Percentiles rank a stretch among this genome's conserved stretches.
phyloP scores from a whole-genome alignment of 2,888 invertebrate species.

The Parnassius smintheus region DNA sequence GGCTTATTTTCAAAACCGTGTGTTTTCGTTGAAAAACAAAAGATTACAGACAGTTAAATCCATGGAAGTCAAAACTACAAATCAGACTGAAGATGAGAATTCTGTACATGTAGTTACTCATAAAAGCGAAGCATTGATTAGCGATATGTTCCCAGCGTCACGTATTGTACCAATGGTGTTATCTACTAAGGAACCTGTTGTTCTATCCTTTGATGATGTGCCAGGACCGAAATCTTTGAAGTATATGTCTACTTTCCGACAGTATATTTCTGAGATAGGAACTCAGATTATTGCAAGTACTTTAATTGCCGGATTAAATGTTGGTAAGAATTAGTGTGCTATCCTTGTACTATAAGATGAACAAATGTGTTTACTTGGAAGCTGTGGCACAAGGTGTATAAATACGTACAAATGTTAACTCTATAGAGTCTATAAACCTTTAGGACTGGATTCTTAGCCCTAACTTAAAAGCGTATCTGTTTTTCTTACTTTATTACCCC shows the following conservation, averaged over 20 bases:
- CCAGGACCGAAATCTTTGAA: slow-evolving; percentile 83
- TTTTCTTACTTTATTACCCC: too few species aligned
- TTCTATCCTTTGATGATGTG: slow-evolving; percentile 82
- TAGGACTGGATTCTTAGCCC: too few species aligned
- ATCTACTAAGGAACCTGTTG: slow-evolving; percentile 57
- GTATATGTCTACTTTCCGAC: slow-evolving; percentile 80
- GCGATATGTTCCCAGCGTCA: slow-evolving; percentile 51
- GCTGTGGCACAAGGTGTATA: too few species aligned
- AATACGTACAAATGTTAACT: too few species aligned
- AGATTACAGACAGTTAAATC: slow-evolving; percentile 15
- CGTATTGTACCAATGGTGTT: slow-evolving; percentile 54
- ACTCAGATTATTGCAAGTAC: slow-evolving; percentile 81
- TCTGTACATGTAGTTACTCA: slow-evolving; percentile 23
- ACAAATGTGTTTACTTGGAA: too few species aligned
- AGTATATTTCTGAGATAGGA: slow-evolving; percentile 82
- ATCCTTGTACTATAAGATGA: not conserved
- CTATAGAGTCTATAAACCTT: too few species aligned
- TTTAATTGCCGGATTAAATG: slow-evolving; percentile 73
- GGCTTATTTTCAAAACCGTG: slow-evolving; percentile 14
- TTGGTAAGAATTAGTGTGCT: slow-evolving; percentile 59
- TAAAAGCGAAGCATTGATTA: slow-evolving; percentile 32
- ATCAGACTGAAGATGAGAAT: slow-evolving; percentile 11
- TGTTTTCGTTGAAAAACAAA: slow-evolving; percentile 20
- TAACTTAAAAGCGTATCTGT: too few species aligned
- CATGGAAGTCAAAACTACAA: slow-evolving; percentile 1